A percentile compares a stretch with the other conserved stretches of the same genome.
Conservation (phyloP, 2,888 invertebrate species). For the Podabrus alpinus region DNA sequence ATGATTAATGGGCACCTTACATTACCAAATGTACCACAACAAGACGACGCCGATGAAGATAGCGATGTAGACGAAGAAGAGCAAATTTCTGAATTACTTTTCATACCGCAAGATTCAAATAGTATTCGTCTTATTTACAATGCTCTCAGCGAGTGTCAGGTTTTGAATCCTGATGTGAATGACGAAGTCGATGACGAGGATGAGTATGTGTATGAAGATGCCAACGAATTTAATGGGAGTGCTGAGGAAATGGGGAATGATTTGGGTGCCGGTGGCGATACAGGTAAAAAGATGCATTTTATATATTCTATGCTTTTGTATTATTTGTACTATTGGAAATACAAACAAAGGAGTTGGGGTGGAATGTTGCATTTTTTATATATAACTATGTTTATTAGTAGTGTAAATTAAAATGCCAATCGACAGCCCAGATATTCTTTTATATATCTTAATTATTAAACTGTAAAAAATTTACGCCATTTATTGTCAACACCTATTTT, state of each 20-base stretch:
- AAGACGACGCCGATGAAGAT: slow-evolving; percentile 45
- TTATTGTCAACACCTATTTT: not conserved
- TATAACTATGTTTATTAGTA: too few species aligned
- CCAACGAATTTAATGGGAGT: slow-evolving; percentile 51
- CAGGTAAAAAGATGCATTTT: slow-evolving; percentile 25
- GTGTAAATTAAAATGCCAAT: too few species aligned
- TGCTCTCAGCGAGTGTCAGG: slow-evolving; percentile 76
- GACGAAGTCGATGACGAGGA: slow-evolving; percentile 63
- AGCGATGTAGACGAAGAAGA: slow-evolving; percentile 59
- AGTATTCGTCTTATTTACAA: slow-evolving; percentile 71
- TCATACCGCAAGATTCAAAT: slow-evolving; percentile 68
- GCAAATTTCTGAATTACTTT: slow-evolving; percentile 71
- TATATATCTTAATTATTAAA: too few species aligned
- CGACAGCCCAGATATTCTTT: too few species aligned
- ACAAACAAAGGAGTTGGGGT: too few species aligned
- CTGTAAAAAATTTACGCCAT: not conserved
- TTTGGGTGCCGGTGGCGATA: slow-evolving; percentile 27
- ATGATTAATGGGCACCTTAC: slow-evolving; percentile 68
- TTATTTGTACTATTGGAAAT: too few species aligned
- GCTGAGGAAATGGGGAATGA: slow-evolving; percentile 42
- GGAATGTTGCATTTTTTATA: too few species aligned
- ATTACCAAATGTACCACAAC: slow-evolving; percentile 54
- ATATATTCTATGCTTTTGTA: not conserved
- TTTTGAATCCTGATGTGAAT: slow-evolving; percentile 77
- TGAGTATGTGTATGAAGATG: slow-evolving; percentile 58